phyloP scores from a whole-genome alignment of 2,888 invertebrate species.

The Allacma fusca region DNA sequence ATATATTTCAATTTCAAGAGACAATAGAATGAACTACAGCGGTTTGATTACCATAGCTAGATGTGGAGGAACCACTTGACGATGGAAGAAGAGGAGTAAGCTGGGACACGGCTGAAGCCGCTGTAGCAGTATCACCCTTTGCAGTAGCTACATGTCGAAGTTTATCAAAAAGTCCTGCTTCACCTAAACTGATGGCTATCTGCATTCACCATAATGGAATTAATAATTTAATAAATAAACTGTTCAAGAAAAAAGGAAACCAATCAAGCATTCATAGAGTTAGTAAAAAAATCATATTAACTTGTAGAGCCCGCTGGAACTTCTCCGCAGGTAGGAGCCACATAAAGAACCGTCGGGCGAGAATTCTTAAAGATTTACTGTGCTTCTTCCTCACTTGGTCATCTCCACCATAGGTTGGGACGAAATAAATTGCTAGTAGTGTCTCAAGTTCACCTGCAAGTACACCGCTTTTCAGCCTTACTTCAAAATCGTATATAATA shows the following conservation, averaged over 20 bases:
- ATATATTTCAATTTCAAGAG: background rate
- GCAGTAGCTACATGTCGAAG: conserved; percentile 49
- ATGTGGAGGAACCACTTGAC: conserved; percentile 50
- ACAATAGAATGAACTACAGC: background rate
- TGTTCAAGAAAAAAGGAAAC: background rate
- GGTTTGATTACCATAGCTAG: conserved; percentile 25
- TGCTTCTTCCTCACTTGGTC: conserved; percentile 53
- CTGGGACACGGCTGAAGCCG: conserved; percentile 49
- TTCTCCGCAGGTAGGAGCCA: conserved; percentile 53
- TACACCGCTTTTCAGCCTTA: no score
- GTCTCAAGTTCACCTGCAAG: conserved; percentile 54
- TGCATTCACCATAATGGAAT: conserved; percentile 29
- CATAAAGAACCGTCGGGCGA: conserved; percentile 58
- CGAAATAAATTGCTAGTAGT: conserved; percentile 57
- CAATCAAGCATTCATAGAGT: background rate
- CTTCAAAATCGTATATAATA: no score
- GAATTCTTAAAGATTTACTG: conserved; percentile 55
- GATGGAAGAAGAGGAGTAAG: conserved; percentile 43
- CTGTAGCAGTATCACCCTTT: conserved; percentile 51
- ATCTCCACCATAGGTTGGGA: conserved; percentile 53
- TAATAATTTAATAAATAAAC: background rate
- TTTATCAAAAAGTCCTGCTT: conserved; percentile 54
- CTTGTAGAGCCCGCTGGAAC: conserved; percentile 55
- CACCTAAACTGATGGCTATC: conserved; percentile 57
- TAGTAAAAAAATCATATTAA: background rate